Percentiles rank a stretch among this genome's conserved stretches.
Evolutionary conservation across 2,113 vertebrate genomes (phyloP).

Genomic region (Hippocampus barbouri): DNA sequence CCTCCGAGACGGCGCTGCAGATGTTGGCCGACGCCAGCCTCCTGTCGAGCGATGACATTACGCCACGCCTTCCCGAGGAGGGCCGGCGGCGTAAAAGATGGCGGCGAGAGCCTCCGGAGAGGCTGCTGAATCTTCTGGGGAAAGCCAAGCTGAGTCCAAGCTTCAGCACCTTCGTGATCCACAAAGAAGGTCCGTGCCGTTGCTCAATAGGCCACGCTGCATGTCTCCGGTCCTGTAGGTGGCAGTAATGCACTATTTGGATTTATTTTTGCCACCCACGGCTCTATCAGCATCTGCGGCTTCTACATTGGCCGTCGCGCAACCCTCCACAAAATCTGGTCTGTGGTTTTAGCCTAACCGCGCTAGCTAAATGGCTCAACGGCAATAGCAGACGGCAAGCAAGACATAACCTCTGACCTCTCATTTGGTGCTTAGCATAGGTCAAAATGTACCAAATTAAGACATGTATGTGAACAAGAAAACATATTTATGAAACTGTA

Average conservation of each 20-base stretch:
- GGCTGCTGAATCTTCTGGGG: conserved; percentile 77
- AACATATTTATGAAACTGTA: neutral
- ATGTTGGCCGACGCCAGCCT: conserved; percentile 74
- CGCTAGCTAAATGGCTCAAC: too few relatives aligned
- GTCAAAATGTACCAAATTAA: too few relatives aligned
- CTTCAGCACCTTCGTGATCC: conserved; percentile 85
- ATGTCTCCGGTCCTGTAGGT: neutral
- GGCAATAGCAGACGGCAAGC: too few relatives aligned
- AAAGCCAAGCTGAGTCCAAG: conserved; percentile 77
- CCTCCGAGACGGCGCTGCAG: conserved; percentile 57
- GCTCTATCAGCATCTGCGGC: neutral
- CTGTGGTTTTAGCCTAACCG: too few relatives aligned
- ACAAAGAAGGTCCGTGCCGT: conserved; percentile 71
- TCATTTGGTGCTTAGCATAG: too few relatives aligned
- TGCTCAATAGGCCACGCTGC: neutral
- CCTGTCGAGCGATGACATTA: conserved; percentile 64
- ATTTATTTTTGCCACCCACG: neutral
- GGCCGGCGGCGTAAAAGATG: conserved; percentile 73
- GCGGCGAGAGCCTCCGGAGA: conserved; percentile 75
- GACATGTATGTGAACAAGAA: too few relatives aligned
- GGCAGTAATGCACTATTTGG: neutral
- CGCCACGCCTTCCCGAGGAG: conserved; percentile 36
- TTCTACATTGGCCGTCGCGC: too few relatives aligned
- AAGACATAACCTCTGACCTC: too few relatives aligned
- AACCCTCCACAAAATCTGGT: too few relatives aligned